Conservation (phyloP, 2,113 vertebrate species). For the Murina feae region DNA sequence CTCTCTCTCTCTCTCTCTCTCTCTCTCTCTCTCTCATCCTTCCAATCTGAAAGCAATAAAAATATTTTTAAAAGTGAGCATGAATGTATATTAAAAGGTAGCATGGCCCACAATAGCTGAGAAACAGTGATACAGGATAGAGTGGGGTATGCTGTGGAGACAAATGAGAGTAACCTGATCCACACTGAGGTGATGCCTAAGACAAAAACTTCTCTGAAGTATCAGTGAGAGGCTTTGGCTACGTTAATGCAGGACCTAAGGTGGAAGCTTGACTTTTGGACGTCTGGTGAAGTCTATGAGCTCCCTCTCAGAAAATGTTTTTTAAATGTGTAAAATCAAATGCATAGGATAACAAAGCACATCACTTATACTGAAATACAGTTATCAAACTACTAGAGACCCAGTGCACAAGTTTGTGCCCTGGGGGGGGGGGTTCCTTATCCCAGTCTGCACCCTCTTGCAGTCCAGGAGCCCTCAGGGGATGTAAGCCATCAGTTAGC, state of each 20-base stretch:
- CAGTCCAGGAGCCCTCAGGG: no score
- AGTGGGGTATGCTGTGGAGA: background rate
- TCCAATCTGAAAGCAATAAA: no score
- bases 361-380: background rate
- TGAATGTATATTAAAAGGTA: background rate
- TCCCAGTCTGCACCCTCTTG: no score
- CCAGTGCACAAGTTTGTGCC: no score
- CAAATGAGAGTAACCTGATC: background rate
- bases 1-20: no score
- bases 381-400: slow-evolving; percentile 5
- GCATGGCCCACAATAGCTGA: background rate
- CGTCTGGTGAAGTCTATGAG: background rate
- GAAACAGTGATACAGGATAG: background rate
- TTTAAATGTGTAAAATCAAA: background rate
- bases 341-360: slow-evolving; percentile 8
- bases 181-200: background rate
- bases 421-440: no score
- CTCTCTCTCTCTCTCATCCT: no score
- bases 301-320: background rate
- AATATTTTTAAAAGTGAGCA: background rate
- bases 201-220: background rate
- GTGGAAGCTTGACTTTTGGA: background rate
- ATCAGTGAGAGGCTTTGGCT: background rate
- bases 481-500: no score
- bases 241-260: background rate